These are phyloP conservation scores for Ptilorrhoa leucosticta DNA, from an alignment of 2,113 vertebrate genomes.

Conservation along the genomic window DNA sequence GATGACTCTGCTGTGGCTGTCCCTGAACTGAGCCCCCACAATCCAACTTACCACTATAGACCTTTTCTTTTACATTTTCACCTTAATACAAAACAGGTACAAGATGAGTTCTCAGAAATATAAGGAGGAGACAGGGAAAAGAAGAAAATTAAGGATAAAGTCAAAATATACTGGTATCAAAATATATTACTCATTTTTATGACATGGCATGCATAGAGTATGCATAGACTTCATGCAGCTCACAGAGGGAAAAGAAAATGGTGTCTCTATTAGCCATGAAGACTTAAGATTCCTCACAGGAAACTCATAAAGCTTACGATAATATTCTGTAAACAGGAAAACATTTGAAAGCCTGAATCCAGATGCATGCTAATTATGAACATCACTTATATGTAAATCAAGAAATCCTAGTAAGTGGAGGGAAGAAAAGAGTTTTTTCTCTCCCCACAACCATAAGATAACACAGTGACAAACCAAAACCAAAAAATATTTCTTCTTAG, in stretches of 20 bases:
- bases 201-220: neutral
- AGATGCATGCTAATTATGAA: neutral
- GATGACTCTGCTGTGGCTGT: neutral
- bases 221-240: neutral
- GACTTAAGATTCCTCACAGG: neutral
- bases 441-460: fast-evolving
- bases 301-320: neutral
- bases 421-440: neutral
- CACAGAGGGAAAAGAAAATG: neutral
- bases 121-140: neutral
- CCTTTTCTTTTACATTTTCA: neutral
- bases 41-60: neutral
- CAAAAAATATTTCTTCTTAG: neutral
- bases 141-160: neutral
- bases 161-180: neutral
- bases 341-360: neutral
- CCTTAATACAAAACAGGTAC: neutral
- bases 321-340: neutral
- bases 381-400: neutral
- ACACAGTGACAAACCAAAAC: neutral
- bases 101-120: neutral
- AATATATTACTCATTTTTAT: neutral
- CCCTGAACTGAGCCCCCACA: neutral
- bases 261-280: neutral
- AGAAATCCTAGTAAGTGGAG: neutral